phyloP scores from a whole-genome alignment of 2,797 vertebrate genomes.

The Gymnothorax reevesii region DNA sequence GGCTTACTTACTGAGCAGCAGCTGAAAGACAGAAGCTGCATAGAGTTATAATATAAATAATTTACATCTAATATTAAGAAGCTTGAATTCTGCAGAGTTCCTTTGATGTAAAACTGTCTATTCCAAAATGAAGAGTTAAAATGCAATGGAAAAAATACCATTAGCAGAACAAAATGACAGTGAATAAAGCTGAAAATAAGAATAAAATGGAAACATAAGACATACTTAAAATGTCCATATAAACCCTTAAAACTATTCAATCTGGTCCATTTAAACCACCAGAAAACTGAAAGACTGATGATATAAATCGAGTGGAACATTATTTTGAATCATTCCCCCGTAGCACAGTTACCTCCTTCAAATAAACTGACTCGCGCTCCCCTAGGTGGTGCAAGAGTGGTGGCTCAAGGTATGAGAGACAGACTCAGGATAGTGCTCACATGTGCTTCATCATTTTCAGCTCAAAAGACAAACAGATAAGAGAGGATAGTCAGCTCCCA shows the following conservation, averaged over 20 bases:
- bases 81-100: background rate
- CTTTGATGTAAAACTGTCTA: background rate
- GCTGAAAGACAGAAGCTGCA: background rate
- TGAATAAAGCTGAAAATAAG: no score
- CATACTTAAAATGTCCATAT: background rate
- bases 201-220: background rate
- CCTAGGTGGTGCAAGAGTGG: background rate
- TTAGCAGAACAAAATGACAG: no score
- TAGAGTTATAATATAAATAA: background rate
- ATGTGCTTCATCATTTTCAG: constrained; percentile 28
- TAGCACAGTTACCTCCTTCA: background rate
- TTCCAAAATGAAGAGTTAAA: background rate
- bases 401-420: background rate
- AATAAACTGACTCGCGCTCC: background rate
- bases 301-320: background rate
- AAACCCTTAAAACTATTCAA: background rate
- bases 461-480: constrained; percentile 26
- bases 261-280: background rate
- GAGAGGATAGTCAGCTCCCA: background rate
- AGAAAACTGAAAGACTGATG: background rate
- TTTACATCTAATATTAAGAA: background rate
- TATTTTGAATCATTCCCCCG: background rate
- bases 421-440: background rate
- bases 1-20: background rate
- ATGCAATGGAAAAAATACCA: background rate